Conservation (phyloP, 1,140 invertebrate species). For the Drosophila melanogaster region DNA sequence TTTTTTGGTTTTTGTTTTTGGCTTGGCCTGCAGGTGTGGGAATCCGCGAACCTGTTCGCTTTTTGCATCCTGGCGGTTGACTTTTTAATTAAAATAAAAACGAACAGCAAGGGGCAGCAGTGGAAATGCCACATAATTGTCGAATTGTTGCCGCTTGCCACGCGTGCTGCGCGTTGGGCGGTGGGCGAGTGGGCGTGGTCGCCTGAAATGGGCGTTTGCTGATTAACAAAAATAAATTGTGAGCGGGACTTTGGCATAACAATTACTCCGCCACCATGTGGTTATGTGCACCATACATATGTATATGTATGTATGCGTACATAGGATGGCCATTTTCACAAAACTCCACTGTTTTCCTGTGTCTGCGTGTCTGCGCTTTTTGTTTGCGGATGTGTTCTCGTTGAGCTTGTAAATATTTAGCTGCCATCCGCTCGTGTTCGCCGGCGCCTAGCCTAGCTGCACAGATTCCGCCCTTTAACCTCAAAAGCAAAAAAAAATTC, state of each 20-base stretch:
- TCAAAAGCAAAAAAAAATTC: constrained; percentile 49
- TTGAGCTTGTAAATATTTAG: constrained; percentile 64
- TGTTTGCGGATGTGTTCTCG: constrained; percentile 23
- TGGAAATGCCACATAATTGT: constrained; percentile 49
- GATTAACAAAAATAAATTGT: constrained; percentile 74
- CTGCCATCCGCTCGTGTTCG: constrained; percentile 14
- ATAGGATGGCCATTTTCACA: constrained; percentile 46
- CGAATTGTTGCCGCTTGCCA: constrained; percentile 47
- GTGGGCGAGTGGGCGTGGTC: constrained; percentile 16
- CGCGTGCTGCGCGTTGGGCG: neutral
- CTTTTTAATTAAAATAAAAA: constrained; percentile 68
- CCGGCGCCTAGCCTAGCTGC: constrained; percentile 13
- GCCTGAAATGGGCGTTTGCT: constrained; percentile 40
- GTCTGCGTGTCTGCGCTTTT: constrained; percentile 26
- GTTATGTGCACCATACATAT: neutral
- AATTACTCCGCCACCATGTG: constrained; percentile 50
- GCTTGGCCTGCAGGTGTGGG: constrained; percentile 28
- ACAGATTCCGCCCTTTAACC: constrained; percentile 66
- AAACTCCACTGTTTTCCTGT: constrained; percentile 22
- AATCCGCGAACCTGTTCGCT: constrained; percentile 39
- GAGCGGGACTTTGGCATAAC: constrained; percentile 53
- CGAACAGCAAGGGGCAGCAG: constrained; percentile 35
- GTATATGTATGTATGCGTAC: neutral
- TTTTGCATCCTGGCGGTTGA: constrained; percentile 35
- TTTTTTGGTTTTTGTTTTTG: no score